phyloP scores from a whole-genome alignment of 2,113 vertebrate species.

The Oncorhynchus mykiss region DNA sequence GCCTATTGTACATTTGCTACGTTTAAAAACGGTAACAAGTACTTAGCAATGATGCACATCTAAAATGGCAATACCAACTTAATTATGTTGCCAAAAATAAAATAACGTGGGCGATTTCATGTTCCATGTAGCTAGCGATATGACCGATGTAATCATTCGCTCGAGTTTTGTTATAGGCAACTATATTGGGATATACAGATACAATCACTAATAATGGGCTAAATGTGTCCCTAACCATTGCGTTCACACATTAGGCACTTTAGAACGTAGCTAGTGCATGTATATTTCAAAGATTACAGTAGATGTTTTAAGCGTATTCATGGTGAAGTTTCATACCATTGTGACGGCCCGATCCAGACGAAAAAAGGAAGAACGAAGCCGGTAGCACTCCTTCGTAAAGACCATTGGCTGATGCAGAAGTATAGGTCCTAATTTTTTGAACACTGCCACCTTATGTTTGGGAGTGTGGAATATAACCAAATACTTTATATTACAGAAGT shows the following conservation, averaged over 20 bases:
- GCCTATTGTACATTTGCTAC: too few relatives aligned
- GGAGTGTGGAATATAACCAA: too few relatives aligned
- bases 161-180: background rate
- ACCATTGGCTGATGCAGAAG: background rate
- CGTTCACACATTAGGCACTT: background rate
- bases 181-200: background rate
- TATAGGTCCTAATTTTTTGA: too few relatives aligned
- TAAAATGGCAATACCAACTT: too few relatives aligned
- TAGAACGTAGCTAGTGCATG: background rate
- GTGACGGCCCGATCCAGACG: conserved; percentile 60
- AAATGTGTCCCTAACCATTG: background rate
- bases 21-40: too few relatives aligned
- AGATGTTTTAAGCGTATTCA: conserved; percentile 41
- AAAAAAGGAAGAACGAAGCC: conserved; percentile 59
- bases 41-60: too few relatives aligned
- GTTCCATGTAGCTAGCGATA: background rate
- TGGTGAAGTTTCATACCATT: conserved; percentile 61
- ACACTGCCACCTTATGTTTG: conserved; percentile 48
- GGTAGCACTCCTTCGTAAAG: conserved; percentile 57
- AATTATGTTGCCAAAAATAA: too few relatives aligned
- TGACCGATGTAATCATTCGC: background rate
- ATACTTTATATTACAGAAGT: too few relatives aligned
- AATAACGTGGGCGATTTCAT: too few relatives aligned
- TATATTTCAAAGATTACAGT: conserved; percentile 45
- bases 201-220: background rate